These are phyloP conservation scores for Phymatocera aterrima DNA, from an alignment of 2,888 invertebrate species.

Conservation along the genomic window DNA sequence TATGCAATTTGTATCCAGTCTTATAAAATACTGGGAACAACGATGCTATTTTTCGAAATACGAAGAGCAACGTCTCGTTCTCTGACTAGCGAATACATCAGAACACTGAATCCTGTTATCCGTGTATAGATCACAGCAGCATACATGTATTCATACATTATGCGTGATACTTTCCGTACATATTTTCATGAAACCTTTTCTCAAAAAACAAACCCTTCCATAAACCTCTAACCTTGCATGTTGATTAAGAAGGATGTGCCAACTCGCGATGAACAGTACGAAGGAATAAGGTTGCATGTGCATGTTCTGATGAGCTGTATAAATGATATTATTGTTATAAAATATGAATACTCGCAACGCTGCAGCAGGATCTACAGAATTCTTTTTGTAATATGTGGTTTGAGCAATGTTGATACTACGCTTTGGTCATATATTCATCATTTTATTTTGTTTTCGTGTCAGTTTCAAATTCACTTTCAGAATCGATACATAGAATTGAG, in stretches of 20 bases:
- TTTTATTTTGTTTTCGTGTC: not conserved
- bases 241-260: constrained; percentile 1
- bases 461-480: not conserved
- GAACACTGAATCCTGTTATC: not conserved
- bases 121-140: not conserved
- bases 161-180: not conserved
- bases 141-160: not conserved
- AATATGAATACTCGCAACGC: constrained; percentile 19
- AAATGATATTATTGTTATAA: not conserved
- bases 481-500: not conserved
- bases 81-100: not conserved
- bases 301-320: constrained; percentile 7
- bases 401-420: not conserved
- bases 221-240: constrained; percentile 8
- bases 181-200: too few species aligned
- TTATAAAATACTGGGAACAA: not conserved
- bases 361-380: constrained; percentile 32
- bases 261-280: not conserved
- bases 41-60: not conserved
- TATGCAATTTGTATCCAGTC: not conserved
- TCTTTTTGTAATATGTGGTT: constrained; percentile 4
- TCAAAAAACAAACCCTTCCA: not conserved
- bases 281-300: constrained; percentile 35
- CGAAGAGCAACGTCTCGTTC: not conserved
- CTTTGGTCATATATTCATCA: not conserved